Percentiles rank a stretch among this genome's conserved stretches.
These are phyloP conservation scores for Chelon auratus DNA, from an alignment of 2,797 vertebrate species.

Conservation along the genomic window DNA sequence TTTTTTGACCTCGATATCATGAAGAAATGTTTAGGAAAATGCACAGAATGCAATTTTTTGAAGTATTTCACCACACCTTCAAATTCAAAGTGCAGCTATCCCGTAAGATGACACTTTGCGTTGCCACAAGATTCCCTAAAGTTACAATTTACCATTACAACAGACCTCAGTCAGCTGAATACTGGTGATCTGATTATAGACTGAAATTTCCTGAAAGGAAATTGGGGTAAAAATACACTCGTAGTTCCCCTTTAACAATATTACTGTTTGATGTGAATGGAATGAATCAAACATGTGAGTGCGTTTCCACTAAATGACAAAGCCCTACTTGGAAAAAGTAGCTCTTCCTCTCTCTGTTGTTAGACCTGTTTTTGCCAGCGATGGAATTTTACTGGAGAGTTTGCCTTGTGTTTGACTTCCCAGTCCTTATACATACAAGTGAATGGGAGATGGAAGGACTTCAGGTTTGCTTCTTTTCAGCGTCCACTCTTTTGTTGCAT, in stretches of 20 bases:
- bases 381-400: constrained; percentile 80
- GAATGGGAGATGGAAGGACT: constrained; percentile 77
- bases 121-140: too few relatives aligned
- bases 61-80: too few relatives aligned
- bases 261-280: constrained; percentile 33
- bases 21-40: too few relatives aligned
- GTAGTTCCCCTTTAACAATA: constrained; percentile 28
- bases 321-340: constrained; percentile 50
- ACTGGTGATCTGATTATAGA: neutral
- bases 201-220: constrained; percentile 1
- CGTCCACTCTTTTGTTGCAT: constrained; percentile 79
- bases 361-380: constrained; percentile 54
- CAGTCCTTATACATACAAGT: constrained; percentile 62
- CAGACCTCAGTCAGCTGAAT: neutral
- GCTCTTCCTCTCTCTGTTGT: constrained; percentile 64
- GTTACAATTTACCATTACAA: too few relatives aligned
- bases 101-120: too few relatives aligned
- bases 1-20: too few relatives aligned
- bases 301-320: constrained; percentile 52
- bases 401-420: constrained; percentile 74
- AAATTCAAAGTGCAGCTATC: too few relatives aligned
- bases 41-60: too few relatives aligned
- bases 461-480: constrained; percentile 77
- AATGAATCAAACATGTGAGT: constrained; percentile 45
- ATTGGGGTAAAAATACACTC: constrained; percentile 1